phyloP scores from a whole-genome alignment of 2,797 vertebrate species.

The Orientallactaga sibirica region DNA sequence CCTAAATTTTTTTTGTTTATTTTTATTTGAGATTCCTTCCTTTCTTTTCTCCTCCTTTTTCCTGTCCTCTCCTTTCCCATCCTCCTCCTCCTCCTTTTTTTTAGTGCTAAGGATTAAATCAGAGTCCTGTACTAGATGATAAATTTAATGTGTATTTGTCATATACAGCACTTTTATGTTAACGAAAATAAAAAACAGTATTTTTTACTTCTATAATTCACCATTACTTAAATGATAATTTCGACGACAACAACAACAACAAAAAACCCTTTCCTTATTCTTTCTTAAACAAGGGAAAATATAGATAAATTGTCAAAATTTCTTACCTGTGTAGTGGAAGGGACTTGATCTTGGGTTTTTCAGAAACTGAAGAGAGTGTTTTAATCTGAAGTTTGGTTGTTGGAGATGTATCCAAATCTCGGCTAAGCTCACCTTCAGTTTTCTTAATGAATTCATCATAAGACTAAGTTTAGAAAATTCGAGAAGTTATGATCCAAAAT shows the following conservation, averaged over 20 bases:
- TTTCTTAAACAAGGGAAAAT: slow-evolving; percentile 47
- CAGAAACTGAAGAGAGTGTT: slow-evolving; percentile 88
- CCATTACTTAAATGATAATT: slow-evolving; percentile 50
- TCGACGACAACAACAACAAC: background rate
- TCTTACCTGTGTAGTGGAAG: slow-evolving; percentile 91
- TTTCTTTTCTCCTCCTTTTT: too few species aligned
- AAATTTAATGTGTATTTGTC: slow-evolving; percentile 48
- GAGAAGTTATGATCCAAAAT: slow-evolving; percentile 59
- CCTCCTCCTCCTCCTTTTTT: background rate
- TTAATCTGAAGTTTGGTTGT: slow-evolving; percentile 92
- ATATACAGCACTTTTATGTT: slow-evolving; percentile 8
- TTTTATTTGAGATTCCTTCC: too few species aligned
- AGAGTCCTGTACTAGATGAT: background rate
- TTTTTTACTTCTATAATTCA: slow-evolving; percentile 58
- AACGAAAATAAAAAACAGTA: slow-evolving; percentile 53
- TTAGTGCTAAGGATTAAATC: background rate
- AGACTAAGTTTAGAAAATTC: slow-evolving; percentile 88
- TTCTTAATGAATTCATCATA: slow-evolving; percentile 98
- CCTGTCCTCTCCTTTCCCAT: background rate
- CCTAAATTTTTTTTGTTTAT: too few species aligned
- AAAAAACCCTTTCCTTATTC: slow-evolving; percentile 36
- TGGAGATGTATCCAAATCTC: slow-evolving; percentile 90
- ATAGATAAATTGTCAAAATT: slow-evolving; percentile 55
- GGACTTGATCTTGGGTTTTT: slow-evolving; percentile 90
- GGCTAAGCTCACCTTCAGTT: slow-evolving; percentile 96